phyloP scores from a whole-genome alignment of 2,888 invertebrate species.

The Bedellia somnulentella region DNA sequence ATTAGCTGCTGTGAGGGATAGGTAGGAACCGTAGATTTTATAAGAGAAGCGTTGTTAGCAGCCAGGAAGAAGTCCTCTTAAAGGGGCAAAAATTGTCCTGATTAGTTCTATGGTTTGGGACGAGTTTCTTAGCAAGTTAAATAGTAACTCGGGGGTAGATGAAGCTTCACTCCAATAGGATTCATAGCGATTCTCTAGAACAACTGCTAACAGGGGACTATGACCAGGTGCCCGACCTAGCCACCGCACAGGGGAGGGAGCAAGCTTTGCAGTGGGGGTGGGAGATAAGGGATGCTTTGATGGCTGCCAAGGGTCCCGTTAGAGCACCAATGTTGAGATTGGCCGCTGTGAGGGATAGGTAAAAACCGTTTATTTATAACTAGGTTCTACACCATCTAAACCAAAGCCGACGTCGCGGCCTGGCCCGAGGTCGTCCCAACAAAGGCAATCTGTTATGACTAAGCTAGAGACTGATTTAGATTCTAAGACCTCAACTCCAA shows the following conservation, averaged over 20 bases:
- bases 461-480: slow-evolving; percentile 65
- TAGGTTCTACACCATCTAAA: slow-evolving; percentile 59
- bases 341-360: slow-evolving; percentile 26
- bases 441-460: slow-evolving; percentile 64
- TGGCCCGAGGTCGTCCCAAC: slow-evolving; percentile 68
- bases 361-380: no score
- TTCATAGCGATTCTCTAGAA: slow-evolving; percentile 77
- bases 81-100: no score
- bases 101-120: no score
- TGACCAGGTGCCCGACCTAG: slow-evolving; percentile 27
- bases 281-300: slow-evolving; percentile 17
- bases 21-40: no score
- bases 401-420: slow-evolving; percentile 61
- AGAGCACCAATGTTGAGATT: no score
- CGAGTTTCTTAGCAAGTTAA: no score
- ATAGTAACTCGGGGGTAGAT: no score
- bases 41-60: no score
- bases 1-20: slow-evolving; percentile 28
- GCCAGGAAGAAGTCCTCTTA: no score
- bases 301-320: slow-evolving; percentile 18
- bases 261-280: slow-evolving; percentile 24
- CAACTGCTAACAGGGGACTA: slow-evolving; percentile 46
- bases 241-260: slow-evolving; percentile 24
- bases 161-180: no score
- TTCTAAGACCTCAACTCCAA: slow-evolving; percentile 64